phyloP scores from a whole-genome alignment of 2,888 invertebrate species.

The Uropetala carovei region DNA sequence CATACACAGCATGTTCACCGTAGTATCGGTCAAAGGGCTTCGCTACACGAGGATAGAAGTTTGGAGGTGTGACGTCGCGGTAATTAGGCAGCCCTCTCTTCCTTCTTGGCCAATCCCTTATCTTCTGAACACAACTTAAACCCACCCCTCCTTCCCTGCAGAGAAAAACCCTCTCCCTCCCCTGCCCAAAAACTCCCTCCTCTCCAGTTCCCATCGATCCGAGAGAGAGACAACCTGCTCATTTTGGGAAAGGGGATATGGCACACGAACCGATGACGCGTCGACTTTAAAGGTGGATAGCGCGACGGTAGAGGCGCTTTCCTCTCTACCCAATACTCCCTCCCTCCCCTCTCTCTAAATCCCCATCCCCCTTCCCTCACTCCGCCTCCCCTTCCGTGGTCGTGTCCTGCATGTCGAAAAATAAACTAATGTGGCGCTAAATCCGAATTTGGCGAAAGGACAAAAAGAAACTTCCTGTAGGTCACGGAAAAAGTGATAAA shows the following conservation, averaged over 20 bases:
- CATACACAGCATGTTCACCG: background rate
- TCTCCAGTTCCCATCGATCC: background rate
- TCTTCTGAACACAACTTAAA: background rate
- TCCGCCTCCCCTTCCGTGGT: background rate
- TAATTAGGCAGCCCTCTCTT: conserved; percentile 33
- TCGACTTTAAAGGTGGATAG: conserved; percentile 6
- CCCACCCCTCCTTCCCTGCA: background rate
- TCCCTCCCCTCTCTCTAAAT: background rate
- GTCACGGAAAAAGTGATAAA: too few species aligned
- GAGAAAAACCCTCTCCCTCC: conserved; percentile 22
- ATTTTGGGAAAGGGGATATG: background rate
- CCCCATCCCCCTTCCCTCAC: background rate
- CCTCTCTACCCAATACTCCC: background rate
- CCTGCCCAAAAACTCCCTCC: background rate
- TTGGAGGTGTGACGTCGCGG: background rate
- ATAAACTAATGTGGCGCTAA: background rate
- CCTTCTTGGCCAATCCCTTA: background rate
- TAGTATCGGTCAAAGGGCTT: too few species aligned
- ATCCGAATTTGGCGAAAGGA: too few species aligned
- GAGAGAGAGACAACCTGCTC: background rate
- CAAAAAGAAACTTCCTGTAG: too few species aligned
- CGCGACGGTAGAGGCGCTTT: background rate
- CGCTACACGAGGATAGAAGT: too few species aligned
- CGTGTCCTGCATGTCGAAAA: background rate
- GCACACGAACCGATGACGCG: conserved; percentile 7